Percentiles rank a stretch among this genome's conserved stretches.
Conservation (phyloP, 2,888 invertebrate genomes). For the Apocheima hispidaria region DNA sequence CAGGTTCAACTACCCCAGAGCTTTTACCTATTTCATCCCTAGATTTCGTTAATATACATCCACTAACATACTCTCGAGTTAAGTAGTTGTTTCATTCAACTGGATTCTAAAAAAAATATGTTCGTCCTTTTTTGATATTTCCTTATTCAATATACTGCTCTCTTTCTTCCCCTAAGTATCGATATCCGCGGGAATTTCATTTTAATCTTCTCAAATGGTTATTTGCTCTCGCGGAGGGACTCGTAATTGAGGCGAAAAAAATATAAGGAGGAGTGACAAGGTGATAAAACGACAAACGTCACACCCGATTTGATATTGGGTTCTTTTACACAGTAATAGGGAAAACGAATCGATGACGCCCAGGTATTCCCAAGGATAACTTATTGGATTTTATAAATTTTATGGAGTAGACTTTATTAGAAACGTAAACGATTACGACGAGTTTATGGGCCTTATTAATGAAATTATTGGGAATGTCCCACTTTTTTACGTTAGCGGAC, state of each 20-base stretch:
- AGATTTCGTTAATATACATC: conserved; percentile 35
- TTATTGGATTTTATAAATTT: conserved; percentile 64
- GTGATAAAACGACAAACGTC: conserved; percentile 80
- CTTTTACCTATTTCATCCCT: conserved; percentile 37
- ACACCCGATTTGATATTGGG: conserved; percentile 77
- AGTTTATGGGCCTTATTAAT: conserved; percentile 25
- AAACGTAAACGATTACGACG: conserved; percentile 34
- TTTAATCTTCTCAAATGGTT: conserved; percentile 75
- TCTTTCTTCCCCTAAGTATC: conserved; percentile 56
- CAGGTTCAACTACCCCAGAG: conserved; percentile 36
- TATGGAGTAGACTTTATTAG: conserved; percentile 39
- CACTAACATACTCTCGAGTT: conserved; percentile 36
- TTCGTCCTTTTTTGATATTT: conserved; percentile 46
- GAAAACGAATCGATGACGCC: conserved; percentile 60
- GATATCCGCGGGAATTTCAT: conserved; percentile 73
- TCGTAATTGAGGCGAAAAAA: conserved; percentile 76
- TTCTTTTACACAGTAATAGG: conserved; percentile 75
- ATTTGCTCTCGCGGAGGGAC: conserved; percentile 71
- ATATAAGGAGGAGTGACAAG: conserved; percentile 78
- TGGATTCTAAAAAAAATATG: conserved; percentile 45
- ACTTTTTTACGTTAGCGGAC: conserved; percentile 18
- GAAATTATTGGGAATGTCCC: conserved; percentile 18
- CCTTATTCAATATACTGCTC: conserved; percentile 49
- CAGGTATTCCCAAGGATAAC: conserved; percentile 55
- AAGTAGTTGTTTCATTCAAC: conserved; percentile 46